A percentile compares a stretch with the other conserved stretches of the same genome.
Evolutionary conservation across 2,113 vertebrate species (phyloP).

Genomic region (Callithrix jacchus): DNA sequence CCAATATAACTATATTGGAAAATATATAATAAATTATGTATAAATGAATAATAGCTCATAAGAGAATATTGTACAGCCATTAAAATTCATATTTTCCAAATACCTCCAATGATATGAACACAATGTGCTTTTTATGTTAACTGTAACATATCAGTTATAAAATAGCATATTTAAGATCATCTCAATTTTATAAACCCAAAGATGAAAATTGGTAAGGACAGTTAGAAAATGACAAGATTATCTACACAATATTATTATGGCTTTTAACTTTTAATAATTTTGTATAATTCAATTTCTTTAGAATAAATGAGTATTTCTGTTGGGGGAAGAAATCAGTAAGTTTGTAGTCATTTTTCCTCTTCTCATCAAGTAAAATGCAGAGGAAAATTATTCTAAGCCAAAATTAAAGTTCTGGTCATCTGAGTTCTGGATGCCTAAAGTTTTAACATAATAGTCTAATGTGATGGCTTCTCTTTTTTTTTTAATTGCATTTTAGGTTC

Average conservation of each 20-base stretch:
- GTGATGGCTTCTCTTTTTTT: neutral
- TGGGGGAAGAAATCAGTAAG: neutral
- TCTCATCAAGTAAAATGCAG: neutral
- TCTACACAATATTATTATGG: neutral
- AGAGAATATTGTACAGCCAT: neutral
- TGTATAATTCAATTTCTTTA: neutral
- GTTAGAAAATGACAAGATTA: neutral
- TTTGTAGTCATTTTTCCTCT: neutral
- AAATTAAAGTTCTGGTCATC: neutral
- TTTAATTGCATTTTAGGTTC: no score
- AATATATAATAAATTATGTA: neutral
- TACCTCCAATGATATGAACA: neutral
- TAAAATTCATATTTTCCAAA: neutral
- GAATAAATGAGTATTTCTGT: neutral
- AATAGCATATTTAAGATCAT: neutral
- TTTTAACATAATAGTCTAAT: neutral
- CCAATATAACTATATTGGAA: neutral
- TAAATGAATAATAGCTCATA: neutral
- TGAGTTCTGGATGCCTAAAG: neutral
- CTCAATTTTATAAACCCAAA: conserved; percentile 48
- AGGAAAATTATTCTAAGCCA: neutral
- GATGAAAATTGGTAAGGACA: neutral
- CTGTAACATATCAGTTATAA: neutral
- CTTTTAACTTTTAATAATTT: neutral
- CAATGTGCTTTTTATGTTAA: neutral